A percentile compares a stretch with the other conserved stretches of the same genome.
Evolutionary conservation across 2,888 invertebrate species (phyloP).

Genomic region (Euplexia lucipara): DNA sequence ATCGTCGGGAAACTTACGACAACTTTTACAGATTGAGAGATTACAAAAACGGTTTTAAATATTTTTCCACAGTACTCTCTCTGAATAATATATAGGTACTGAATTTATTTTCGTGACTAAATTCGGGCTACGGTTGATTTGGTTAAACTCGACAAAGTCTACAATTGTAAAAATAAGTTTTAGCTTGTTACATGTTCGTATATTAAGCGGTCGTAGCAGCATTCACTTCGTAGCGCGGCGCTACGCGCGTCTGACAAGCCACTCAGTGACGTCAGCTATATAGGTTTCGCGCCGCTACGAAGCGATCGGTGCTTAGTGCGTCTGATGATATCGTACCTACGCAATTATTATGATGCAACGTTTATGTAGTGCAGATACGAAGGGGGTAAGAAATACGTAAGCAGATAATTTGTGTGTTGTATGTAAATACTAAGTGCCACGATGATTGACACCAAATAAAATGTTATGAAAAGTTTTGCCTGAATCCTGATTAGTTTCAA

Average conservation of each 20-base stretch:
- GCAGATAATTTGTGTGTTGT: constrained; percentile 3
- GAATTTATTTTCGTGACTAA: neutral
- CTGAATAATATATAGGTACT: neutral
- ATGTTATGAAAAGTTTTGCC: constrained; percentile 49
- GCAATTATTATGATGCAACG: constrained; percentile 44
- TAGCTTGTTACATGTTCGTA: constrained; percentile 17
- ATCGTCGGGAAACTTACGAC: constrained; percentile 13
- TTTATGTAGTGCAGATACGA: constrained; percentile 18
- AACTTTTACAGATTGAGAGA: constrained; percentile 16
- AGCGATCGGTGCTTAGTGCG: constrained; percentile 46
- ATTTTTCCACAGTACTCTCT: neutral
- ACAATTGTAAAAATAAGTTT: constrained; percentile 17
- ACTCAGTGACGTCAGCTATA: constrained; percentile 69
- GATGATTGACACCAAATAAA: neutral
- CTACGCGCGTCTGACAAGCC: constrained; percentile 66
- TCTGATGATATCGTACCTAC: constrained; percentile 34
- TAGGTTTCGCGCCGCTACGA: constrained; percentile 64
- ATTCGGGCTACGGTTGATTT: neutral
- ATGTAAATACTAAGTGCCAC: constrained; percentile 7
- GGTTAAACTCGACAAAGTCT: neutral
- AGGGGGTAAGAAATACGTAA: constrained; percentile 9
- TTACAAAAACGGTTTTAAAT: neutral
- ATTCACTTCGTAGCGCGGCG: constrained; percentile 70
- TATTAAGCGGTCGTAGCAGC: constrained; percentile 58
- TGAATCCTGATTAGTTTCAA: constrained; percentile 51